Evolutionary conservation across 1,140 invertebrate species (phyloP).

Genomic region (Probaryconus sp.): DNA sequence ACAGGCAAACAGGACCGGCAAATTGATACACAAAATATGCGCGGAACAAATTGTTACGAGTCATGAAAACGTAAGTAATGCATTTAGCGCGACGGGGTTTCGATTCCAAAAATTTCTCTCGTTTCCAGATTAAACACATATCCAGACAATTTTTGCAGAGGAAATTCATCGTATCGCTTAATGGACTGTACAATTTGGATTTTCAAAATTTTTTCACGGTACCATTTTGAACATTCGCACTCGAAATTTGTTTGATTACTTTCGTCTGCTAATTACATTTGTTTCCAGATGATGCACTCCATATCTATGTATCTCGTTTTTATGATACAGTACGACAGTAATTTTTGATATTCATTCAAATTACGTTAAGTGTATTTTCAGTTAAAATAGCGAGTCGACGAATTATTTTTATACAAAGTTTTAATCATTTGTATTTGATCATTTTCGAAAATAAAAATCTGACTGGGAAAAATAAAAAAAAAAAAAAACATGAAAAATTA

Average conservation of each 20-base stretch:
- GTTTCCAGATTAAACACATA: conserved; percentile 14
- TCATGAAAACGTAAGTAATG: background rate
- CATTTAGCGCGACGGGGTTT: too few species aligned
- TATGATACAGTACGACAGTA: conserved; percentile 24
- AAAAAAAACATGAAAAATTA: too few species aligned
- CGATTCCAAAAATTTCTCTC: background rate
- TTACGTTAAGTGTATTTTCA: too few species aligned
- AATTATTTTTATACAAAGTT: too few species aligned
- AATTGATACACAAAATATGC: conserved; percentile 16
- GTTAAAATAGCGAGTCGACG: too few species aligned
- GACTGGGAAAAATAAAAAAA: too few species aligned
- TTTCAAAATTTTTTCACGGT: conserved; percentile 35
- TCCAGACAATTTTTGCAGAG: conserved; percentile 4
- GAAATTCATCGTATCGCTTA: conserved; percentile 17
- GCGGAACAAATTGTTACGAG: background rate
- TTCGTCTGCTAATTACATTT: background rate
- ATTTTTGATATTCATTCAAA: too few species aligned
- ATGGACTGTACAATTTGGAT: conserved; percentile 18
- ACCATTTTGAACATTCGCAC: too few species aligned
- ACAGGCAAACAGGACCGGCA: conserved; percentile 18
- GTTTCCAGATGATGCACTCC: conserved; percentile 25
- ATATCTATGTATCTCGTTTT: conserved; percentile 26
- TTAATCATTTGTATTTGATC: too few species aligned
- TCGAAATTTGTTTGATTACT: too few species aligned
- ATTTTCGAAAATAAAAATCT: too few species aligned